Evolutionary conservation across 2,888 invertebrate species (phyloP).

Genomic region (Eucera pruinosa): DNA sequence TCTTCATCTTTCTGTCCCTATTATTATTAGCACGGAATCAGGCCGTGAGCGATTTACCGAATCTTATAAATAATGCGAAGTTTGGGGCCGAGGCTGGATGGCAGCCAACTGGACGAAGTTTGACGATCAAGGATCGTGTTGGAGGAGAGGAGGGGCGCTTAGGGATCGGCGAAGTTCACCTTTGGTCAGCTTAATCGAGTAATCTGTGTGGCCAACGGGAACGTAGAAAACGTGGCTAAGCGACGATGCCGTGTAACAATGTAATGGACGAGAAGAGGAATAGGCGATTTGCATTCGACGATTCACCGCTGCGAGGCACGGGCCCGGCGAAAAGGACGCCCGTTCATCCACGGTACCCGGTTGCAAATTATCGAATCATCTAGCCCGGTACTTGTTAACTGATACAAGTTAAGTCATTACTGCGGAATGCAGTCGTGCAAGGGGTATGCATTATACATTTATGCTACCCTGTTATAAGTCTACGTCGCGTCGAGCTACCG

Average conservation of each 20-base stretch:
- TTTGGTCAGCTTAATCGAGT: too few relatives aligned
- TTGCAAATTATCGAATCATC: slow-evolving; percentile 73
- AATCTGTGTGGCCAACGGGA: background rate
- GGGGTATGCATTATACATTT: slow-evolving; percentile 74
- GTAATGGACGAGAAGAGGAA: slow-evolving; percentile 13
- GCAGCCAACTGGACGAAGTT: background rate
- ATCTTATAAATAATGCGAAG: slow-evolving; percentile 7
- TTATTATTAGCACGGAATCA: slow-evolving; percentile 27
- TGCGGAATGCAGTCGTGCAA: slow-evolving; percentile 74
- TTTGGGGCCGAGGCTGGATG: background rate
- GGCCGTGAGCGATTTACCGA: background rate
- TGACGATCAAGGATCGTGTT: background rate
- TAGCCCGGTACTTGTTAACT: slow-evolving; percentile 64
- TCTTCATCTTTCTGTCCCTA: background rate
- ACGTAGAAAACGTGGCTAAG: background rate
- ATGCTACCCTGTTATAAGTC: slow-evolving; percentile 51
- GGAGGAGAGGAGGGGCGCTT: too few relatives aligned
- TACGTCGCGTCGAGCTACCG: slow-evolving; percentile 53
- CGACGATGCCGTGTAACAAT: slow-evolving; percentile 18
- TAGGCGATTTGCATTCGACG: slow-evolving; percentile 32
- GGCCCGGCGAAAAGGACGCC: slow-evolving; percentile 36
- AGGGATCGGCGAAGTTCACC: background rate
- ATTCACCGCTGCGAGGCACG: slow-evolving; percentile 33
- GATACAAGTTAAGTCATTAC: slow-evolving; percentile 78
- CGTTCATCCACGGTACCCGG: slow-evolving; percentile 50